phyloP scores from a whole-genome alignment of 1,140 invertebrate genomes.

The Pseudomyrmex dendroicus region DNA sequence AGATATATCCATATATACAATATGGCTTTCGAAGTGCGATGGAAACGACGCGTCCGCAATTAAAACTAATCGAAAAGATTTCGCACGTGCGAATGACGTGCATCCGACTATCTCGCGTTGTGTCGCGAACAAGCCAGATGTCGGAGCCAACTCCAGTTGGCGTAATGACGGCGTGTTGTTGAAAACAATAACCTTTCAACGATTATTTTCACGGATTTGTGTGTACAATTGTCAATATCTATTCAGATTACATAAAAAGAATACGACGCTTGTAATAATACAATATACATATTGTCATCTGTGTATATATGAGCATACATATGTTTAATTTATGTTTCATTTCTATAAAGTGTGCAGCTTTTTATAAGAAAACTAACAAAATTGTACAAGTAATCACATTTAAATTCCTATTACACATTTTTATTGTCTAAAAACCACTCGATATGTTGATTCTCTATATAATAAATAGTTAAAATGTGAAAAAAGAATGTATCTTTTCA shows the following conservation, averaged over 20 bases:
- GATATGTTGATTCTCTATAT: not conserved
- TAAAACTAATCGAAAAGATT: conserved; percentile 39
- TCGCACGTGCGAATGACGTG: conserved; percentile 35
- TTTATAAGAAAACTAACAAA: not conserved
- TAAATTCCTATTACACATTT: not conserved
- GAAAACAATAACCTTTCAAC: too few species aligned
- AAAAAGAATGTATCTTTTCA: too few species aligned
- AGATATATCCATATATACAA: not conserved
- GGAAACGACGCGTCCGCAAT: conserved; percentile 40
- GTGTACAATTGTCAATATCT: conserved; percentile 2
- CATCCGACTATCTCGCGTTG: conserved; percentile 24
- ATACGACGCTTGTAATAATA: not conserved
- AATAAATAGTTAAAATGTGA: not conserved
- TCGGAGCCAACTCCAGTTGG: conserved; percentile 28
- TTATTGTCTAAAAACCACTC: too few species aligned
- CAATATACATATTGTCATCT: not conserved
- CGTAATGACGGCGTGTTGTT: not conserved
- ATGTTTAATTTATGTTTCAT: too few species aligned
- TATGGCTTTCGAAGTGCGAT: conserved; percentile 57
- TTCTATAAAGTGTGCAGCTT: too few species aligned
- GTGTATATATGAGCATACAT: too few species aligned
- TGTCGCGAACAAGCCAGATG: conserved; percentile 37
- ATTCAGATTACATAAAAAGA: conserved; percentile 10
- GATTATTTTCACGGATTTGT: not conserved
- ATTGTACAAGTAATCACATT: not conserved